Evolutionary conservation across 2,113 vertebrate genomes (phyloP).

Genomic region (Chionodraco myersi): DNA sequence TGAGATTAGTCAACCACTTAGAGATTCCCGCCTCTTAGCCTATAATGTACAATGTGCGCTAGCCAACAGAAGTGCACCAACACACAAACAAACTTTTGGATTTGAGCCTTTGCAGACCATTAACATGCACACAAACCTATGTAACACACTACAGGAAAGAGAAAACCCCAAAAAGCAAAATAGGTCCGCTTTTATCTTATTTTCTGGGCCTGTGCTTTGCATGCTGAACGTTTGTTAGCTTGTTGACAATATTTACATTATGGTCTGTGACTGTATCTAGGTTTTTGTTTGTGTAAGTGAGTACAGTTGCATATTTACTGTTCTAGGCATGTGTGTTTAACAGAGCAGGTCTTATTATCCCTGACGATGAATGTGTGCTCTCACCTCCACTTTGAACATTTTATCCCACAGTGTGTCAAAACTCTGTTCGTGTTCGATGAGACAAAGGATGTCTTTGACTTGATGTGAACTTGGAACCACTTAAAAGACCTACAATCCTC

Average conservation of each 20-base stretch:
- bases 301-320: neutral
- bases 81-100: too few species aligned
- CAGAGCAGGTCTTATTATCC: neutral
- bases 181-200: too few species aligned
- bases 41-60: too few species aligned
- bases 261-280: neutral
- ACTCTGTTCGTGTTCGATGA: neutral
- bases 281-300: neutral
- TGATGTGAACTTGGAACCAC: neutral
- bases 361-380: neutral
- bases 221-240: too few species aligned
- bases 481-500: neutral
- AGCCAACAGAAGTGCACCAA: too few species aligned
- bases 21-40: too few species aligned
- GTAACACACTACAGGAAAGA: too few species aligned
- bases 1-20: too few species aligned
- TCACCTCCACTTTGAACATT: neutral
- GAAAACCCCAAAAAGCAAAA: too few species aligned
- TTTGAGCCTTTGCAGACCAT: too few species aligned
- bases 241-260: neutral
- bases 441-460: neutral
- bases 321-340: neutral
- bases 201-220: too few species aligned
- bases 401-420: neutral
- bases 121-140: too few species aligned